These are phyloP conservation scores for Lagopus leucura DNA, from an alignment of 2,113 vertebrate genomes.

Conservation along the genomic window DNA sequence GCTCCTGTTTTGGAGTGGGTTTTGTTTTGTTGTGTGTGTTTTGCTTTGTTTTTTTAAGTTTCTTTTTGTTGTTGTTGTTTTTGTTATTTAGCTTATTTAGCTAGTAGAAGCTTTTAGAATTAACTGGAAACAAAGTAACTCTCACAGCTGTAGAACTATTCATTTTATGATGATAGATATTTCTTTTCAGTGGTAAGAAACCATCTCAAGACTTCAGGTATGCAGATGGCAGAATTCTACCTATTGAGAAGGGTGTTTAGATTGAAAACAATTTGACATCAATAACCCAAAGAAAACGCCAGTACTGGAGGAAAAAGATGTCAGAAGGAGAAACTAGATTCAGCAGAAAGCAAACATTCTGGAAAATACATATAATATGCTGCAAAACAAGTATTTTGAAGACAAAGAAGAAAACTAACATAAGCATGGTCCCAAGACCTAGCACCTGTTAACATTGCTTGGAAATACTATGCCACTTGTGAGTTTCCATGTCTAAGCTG, in stretches of 20 bases:
- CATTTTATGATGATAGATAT: fast-evolving
- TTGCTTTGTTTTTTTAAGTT: not conserved
- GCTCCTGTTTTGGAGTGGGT: not conserved
- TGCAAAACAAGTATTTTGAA: not conserved
- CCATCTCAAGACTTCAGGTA: not conserved
- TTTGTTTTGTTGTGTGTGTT: not conserved
- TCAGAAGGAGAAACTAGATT: not conserved
- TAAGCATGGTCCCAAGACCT: not conserved
- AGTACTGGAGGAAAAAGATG: fast-evolving
- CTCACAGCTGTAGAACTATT: not conserved
- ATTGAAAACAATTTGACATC: too few species aligned
- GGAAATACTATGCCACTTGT: not conserved
- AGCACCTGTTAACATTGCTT: fast-evolving
- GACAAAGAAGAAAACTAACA: not conserved
- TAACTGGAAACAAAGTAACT: not conserved
- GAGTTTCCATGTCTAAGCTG: not conserved
- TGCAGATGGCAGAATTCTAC: not conserved
- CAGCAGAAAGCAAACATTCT: not conserved
- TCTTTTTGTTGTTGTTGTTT: not conserved
- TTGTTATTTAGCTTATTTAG: not conserved
- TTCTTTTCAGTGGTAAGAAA: not conserved
- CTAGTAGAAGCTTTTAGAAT: not conserved
- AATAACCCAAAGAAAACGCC: not conserved
- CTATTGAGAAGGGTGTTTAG: not conserved
- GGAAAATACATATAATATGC: fast-evolving